Conservation (phyloP, 2,797 vertebrate species). For the Melanotaenia maccullochi region DNA sequence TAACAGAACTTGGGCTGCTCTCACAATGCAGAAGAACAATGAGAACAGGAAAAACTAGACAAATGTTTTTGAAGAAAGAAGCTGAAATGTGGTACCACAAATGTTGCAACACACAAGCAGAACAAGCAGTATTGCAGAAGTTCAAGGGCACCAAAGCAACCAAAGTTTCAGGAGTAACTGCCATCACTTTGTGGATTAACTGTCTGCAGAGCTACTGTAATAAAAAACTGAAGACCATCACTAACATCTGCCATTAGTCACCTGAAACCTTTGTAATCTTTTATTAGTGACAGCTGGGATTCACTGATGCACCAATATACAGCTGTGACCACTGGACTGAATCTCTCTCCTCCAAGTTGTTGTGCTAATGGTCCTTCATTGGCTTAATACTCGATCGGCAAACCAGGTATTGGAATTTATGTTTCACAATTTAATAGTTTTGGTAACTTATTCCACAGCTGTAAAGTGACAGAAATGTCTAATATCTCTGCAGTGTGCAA, state of each 20-base stretch:
- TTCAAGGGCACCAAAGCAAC: background rate
- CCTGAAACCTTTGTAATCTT: background rate
- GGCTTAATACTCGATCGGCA: background rate
- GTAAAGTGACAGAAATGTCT: background rate
- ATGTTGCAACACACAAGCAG: too few species aligned
- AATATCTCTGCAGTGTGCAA: background rate
- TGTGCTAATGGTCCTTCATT: background rate
- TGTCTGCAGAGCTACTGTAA: too few species aligned
- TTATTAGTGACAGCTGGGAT: background rate
- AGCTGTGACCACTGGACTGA: background rate
- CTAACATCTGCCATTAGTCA: background rate
- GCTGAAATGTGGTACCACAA: too few species aligned
- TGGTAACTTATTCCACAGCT: background rate
- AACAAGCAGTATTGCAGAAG: background rate
- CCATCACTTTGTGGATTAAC: background rate
- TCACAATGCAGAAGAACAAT: background rate
- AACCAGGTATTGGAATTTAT: background rate
- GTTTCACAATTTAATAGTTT: background rate
- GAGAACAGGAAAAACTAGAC: too few species aligned
- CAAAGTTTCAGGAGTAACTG: background rate
- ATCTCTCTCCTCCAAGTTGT: background rate
- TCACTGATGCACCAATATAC: background rate
- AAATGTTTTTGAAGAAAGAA: too few species aligned
- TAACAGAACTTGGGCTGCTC: background rate
- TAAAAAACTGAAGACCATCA: background rate